Base-by-base conservation (phyloP, 2,888 invertebrate genomes). In the Eristalis tenax region DNA sequence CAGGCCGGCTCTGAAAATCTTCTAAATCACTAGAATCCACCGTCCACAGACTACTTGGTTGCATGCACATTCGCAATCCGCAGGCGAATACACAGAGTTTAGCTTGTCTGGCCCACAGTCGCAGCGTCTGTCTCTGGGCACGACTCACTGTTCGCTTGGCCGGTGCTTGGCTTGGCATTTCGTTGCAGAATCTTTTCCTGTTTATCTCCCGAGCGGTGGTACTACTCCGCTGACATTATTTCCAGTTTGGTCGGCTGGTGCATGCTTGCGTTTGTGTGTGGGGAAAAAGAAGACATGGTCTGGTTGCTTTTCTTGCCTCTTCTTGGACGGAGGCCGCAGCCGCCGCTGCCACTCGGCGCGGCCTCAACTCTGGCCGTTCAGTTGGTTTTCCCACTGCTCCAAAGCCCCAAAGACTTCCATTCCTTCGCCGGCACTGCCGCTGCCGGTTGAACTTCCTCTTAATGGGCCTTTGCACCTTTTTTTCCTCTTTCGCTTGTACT, bases 181-280 rank as follows among this genome's bases (percentile, higher is more conserved):
- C 73, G 80, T 87, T 87, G 87, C 83, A 87, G 87, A 87, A 87
- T 87, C 87, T 87, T 83, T 87, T 87, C 87, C 87, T 87, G 83
- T 87, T 83, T 87, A 87, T 87, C 82, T 82, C 69, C 23, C 15
- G 18, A 23, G 23, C 4, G 32, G 59, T 83, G 79, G 87, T 65
- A 83, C 87, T 87, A 87, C 83, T 83, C 87, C 73, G 87, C 87
- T 87, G 87, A 87, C 87, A 87, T 87, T 87, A 87, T 83, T 87
- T 87, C 87, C 87, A 87, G 87, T 87, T 87, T 87, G 63, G 73
- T 75, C 71, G 68, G 83, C 69, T 78, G n/a, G 63, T 26, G 22
- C 59, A 22, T 23, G 23, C n/a, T 40, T 11, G 28, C n/a, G 18
- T 13, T 15, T 59, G 57, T 76, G 81, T 59, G 70, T 32, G 65